Conservation (phyloP, 2,888 invertebrate species). For the Dione juno region DNA sequence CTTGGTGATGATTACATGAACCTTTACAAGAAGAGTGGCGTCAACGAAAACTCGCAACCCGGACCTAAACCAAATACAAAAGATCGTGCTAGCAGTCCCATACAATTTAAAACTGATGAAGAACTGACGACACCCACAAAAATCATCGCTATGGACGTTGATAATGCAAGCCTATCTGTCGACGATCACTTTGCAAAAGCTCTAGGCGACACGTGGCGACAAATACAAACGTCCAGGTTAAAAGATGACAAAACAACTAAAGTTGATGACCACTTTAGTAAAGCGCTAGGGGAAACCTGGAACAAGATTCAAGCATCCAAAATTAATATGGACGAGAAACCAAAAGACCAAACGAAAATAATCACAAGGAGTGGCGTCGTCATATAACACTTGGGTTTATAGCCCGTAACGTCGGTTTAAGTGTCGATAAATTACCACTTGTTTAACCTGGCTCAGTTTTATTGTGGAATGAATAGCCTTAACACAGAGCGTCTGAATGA, state of each 20-base stretch:
- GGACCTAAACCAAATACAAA: constrained; percentile 75
- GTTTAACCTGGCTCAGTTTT: constrained; percentile 55
- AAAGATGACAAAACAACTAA: constrained; percentile 69
- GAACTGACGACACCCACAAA: constrained; percentile 69
- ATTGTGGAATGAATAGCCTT: constrained; percentile 41
- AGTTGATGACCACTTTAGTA: constrained; percentile 94
- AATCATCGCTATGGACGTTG: constrained; percentile 84
- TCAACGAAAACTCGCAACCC: constrained; percentile 56
- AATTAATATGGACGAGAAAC: constrained; percentile 67
- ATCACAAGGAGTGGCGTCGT: constrained; percentile 80
- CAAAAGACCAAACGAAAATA: constrained; percentile 75
- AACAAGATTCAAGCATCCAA: constrained; percentile 86
- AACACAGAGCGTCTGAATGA: constrained; percentile 22
- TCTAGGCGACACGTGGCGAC: constrained; percentile 92
- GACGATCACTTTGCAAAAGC: constrained; percentile 97
- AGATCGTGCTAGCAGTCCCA: constrained; percentile 79
- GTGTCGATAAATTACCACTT: constrained; percentile 76
- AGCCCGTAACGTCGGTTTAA: constrained; percentile 67
- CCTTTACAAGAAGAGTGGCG: constrained; percentile 84
- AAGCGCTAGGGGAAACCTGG: constrained; percentile 94
- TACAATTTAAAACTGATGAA: constrained; percentile 68
- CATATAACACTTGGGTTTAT: constrained; percentile 76
- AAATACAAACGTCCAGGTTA: constrained; percentile 85
- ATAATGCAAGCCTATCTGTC: constrained; percentile 86
- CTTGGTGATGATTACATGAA: constrained; percentile 92